Conservation (phyloP, 2,797 vertebrate species). For the Acipenser transmontanus region DNA sequence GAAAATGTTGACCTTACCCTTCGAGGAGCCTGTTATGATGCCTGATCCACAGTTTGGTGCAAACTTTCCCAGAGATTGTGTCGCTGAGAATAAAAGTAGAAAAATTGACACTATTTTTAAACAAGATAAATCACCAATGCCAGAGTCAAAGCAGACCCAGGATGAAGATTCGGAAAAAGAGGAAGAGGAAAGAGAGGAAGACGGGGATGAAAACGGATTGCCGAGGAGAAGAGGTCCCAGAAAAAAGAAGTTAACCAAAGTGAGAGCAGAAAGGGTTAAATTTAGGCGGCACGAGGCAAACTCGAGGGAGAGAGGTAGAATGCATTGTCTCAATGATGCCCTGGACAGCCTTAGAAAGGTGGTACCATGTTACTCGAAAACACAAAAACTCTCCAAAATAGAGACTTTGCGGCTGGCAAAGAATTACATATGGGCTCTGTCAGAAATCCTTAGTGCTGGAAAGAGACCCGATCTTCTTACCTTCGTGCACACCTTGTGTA, state of each 20-base stretch:
- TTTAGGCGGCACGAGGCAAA: constrained; percentile 90
- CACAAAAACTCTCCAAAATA: constrained; percentile 97
- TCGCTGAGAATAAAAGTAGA: constrained; percentile 72
- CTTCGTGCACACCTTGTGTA: constrained; percentile 95
- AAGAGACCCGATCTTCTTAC: constrained; percentile 92
- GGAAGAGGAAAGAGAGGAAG: constrained; percentile 73
- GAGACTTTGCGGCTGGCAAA: constrained; percentile 94
- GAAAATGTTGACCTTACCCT: constrained; percentile 90
- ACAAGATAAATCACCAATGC: constrained; percentile 45
- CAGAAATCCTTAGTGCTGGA: constrained; percentile 90
- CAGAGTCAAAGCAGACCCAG: constrained; percentile 49
- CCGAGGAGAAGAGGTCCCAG: constrained; percentile 81
- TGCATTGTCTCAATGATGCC: constrained; percentile 92
- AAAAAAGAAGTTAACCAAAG: constrained; percentile 84
- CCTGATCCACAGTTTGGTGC: constrained; percentile 86
- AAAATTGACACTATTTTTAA: constrained; percentile 54
- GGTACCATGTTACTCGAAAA: constrained; percentile 97
- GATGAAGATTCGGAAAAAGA: constrained; percentile 75
- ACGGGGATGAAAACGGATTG: constrained; percentile 78
- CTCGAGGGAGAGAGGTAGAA: constrained; percentile 84
- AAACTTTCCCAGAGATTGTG: constrained; percentile 79
- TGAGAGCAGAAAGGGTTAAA: constrained; percentile 78
- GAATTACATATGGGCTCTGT: constrained; percentile 98
- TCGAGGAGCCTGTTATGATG: constrained; percentile 89
- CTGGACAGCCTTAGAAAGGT: constrained; percentile 97